Evolutionary conservation across 1,140 invertebrate species (phyloP).

Genomic region (Pogonomyrmex californicus): DNA sequence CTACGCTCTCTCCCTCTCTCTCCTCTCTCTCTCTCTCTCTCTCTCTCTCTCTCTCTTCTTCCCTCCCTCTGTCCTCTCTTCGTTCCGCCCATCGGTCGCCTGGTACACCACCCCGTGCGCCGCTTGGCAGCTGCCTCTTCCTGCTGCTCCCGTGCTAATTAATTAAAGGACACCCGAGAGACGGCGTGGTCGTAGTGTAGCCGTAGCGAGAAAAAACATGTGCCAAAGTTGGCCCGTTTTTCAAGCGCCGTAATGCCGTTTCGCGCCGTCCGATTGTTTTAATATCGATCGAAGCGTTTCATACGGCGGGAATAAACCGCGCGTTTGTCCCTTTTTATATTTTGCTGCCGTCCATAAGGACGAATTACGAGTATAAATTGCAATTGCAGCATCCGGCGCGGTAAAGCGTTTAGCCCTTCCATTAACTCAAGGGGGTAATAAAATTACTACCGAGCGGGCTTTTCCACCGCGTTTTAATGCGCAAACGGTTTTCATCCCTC

Average conservation of each 20-base stretch:
- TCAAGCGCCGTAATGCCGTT: conserved; percentile 55
- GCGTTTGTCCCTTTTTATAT: conserved; percentile 12
- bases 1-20: not conserved
- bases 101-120: conserved; percentile 16
- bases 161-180: conserved; percentile 77
- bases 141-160: conserved; percentile 77
- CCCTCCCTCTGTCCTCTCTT: not conserved
- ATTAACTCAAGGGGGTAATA: conserved; percentile 20
- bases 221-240: conserved; percentile 76
- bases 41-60: conserved; percentile 28
- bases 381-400: conserved; percentile 2
- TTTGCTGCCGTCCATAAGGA: conserved; percentile 5
- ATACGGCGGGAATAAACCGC: conserved; percentile 17
- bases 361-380: conserved; percentile 40
- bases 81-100: conserved; percentile 57
- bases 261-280: conserved; percentile 51
- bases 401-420: conserved; percentile 5
- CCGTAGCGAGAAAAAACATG: conserved; percentile 72
- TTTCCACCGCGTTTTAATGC: not conserved
- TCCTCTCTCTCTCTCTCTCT: not conserved
- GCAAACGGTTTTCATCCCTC: not conserved
- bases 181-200: conserved; percentile 51
- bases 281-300: conserved; percentile 49
- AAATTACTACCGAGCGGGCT: conserved; percentile 3
- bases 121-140: conserved; percentile 59